Evolutionary conservation across 2,797 vertebrate species (phyloP).

Genomic region (Psittacula derbiana): DNA sequence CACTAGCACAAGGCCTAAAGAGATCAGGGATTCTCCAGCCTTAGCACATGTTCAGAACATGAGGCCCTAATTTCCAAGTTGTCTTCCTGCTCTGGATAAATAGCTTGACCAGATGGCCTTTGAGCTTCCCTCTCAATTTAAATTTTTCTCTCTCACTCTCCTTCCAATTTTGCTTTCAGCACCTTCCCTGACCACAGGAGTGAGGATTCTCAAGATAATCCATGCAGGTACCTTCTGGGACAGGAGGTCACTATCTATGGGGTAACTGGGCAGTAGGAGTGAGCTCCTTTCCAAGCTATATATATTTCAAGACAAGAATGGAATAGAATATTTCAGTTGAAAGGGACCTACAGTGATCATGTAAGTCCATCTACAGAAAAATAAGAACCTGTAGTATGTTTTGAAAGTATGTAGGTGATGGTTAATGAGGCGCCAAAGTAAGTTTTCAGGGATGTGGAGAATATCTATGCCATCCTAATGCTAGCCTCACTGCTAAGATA

Average conservation of each 20-base stretch:
- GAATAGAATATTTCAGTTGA: neutral
- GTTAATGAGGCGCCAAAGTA: neutral
- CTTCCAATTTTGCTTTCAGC: neutral
- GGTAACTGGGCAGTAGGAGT: neutral
- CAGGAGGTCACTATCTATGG: rapidly evolving
- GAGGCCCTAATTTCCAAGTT: neutral
- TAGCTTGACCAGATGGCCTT: neutral
- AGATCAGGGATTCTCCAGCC: neutral
- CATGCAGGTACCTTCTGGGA: neutral
- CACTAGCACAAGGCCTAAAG: neutral
- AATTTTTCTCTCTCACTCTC: neutral
- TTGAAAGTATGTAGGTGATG: neutral
- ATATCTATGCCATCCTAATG: neutral
- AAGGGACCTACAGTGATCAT: neutral
- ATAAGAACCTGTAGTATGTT: neutral
- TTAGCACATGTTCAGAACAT: neutral
- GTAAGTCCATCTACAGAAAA: neutral
- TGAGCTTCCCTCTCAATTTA: neutral
- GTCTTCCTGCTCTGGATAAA: neutral
- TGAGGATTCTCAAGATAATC: neutral
- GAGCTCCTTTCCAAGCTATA: neutral
- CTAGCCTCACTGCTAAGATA: neutral
- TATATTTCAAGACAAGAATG: neutral
- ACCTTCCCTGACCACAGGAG: neutral
- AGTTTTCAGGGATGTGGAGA: neutral